phyloP scores from a whole-genome alignment of 1,140 invertebrate species.

The Neuroterus valhalla region DNA sequence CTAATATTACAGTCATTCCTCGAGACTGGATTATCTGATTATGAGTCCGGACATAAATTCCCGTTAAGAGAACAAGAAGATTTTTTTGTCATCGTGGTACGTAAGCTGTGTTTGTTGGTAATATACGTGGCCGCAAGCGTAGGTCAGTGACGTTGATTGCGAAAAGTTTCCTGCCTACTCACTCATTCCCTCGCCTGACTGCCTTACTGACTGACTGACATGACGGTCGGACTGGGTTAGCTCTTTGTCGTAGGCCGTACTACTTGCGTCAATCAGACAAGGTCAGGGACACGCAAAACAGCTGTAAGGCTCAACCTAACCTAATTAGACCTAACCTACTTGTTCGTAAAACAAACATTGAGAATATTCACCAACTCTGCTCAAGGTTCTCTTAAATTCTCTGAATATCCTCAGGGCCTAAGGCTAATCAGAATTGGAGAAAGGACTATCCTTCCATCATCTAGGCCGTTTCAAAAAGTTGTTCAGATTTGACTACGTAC shows the following conservation, averaged over 20 bases:
- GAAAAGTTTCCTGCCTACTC: slow-evolving; percentile 24
- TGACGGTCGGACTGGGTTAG: slow-evolving; percentile 16
- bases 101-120: slow-evolving; percentile 17
- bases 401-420: too few relatives aligned
- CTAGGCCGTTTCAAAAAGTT: too few relatives aligned
- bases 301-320: slow-evolving; percentile 29
- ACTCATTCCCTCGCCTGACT: slow-evolving; percentile 27
- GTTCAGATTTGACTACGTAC: too few relatives aligned
- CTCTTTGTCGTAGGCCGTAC: slow-evolving; percentile 33
- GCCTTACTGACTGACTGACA: slow-evolving; percentile 22
- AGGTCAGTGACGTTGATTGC: slow-evolving; percentile 24
- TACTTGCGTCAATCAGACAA: slow-evolving; percentile 17
- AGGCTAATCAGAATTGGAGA: too few relatives aligned
- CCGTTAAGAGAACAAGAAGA: slow-evolving; percentile 14
- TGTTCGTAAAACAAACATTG: not conserved
- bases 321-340: not conserved
- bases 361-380: too few relatives aligned
- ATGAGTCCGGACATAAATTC: not conserved
- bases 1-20: not conserved
- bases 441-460: too few relatives aligned
- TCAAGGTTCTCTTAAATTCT: too few relatives aligned
- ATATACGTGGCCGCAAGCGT: slow-evolving; percentile 22
- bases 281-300: slow-evolving; percentile 35
- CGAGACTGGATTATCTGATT: not conserved
- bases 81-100: slow-evolving; percentile 22